Percentiles rank a stretch among this genome's conserved stretches.
phyloP scores from a whole-genome alignment of 2,797 vertebrate genomes.

The Premnoplex brunnescens region DNA sequence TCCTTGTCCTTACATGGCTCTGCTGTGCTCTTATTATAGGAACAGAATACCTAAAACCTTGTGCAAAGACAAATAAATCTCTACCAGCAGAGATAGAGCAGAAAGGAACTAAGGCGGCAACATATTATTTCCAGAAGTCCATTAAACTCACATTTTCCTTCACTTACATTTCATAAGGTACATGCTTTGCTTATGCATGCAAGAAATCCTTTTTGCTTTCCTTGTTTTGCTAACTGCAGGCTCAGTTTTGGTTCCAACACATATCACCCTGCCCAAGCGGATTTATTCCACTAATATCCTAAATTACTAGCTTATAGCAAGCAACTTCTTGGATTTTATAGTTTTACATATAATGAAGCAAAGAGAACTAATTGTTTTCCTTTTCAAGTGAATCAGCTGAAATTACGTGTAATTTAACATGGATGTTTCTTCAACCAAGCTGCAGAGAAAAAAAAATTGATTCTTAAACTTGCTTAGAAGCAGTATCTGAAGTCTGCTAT shows the following conservation, averaged over 20 bases:
- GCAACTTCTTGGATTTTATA: background rate
- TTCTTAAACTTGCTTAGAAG: background rate
- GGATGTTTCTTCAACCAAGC: background rate
- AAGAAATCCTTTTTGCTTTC: background rate
- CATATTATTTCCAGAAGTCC: background rate
- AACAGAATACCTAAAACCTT: conserved; percentile 65
- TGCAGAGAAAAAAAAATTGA: background rate
- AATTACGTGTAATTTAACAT: background rate
- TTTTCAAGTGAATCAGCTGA: background rate
- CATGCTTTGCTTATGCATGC: background rate
- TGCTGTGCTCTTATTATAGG: conserved; percentile 36
- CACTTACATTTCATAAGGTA: background rate
- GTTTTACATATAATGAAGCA: background rate
- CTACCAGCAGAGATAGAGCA: conserved; percentile 42
- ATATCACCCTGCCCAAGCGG: background rate
- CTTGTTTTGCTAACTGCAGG: background rate
- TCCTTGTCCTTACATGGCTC: conserved; percentile 64
- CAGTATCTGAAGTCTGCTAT: background rate
- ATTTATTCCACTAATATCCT: background rate
- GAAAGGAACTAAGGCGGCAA: background rate
- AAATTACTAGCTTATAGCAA: background rate
- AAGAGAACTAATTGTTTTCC: background rate
- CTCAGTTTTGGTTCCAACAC: background rate
- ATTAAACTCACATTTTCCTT: background rate
- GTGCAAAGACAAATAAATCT: conserved; percentile 57